A percentile compares a stretch with the other conserved stretches of the same genome.
Conservation (phyloP, 1,140 invertebrate species). For the Sipha flava region DNA sequence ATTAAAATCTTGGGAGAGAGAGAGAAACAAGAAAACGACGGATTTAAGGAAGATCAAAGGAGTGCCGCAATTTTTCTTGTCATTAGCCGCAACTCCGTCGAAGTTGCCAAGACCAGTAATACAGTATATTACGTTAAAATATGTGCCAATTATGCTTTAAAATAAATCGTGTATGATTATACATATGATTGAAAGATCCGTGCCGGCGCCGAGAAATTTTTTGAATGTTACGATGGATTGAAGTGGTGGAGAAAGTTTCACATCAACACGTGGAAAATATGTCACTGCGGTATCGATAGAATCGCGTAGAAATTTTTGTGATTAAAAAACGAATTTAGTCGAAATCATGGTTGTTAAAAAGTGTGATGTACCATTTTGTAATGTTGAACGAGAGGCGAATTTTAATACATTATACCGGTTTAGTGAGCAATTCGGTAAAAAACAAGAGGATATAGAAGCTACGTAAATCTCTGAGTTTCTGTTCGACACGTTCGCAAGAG, state of each 20-base stretch:
- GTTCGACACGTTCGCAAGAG: too few relatives aligned
- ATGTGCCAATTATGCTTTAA: background rate
- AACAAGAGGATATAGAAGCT: too few relatives aligned
- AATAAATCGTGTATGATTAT: background rate
- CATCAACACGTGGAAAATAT: too few relatives aligned
- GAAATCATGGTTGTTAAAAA: too few relatives aligned
- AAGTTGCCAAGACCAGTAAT: conserved; percentile 2
- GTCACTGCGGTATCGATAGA: too few relatives aligned
- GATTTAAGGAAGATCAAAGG: background rate
- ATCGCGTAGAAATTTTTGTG: too few relatives aligned
- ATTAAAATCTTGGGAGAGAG: background rate
- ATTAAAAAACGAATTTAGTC: too few relatives aligned
- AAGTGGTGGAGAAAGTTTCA: background rate
- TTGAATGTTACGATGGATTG: background rate
- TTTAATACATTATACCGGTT: too few relatives aligned
- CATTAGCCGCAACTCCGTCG: background rate
- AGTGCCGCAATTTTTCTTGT: background rate
- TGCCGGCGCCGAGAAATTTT: background rate
- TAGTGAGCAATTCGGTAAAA: too few relatives aligned
- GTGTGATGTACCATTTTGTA: too few relatives aligned
- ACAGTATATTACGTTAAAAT: conserved; percentile 5
- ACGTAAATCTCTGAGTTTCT: too few relatives aligned
- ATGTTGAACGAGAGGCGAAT: too few relatives aligned
- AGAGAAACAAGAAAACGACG: background rate
- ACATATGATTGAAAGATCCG: background rate